Percentiles rank a stretch among this genome's conserved stretches.
Conservation (phyloP, 1,140 invertebrate genomes). For the Chironomus striatipennis region DNA sequence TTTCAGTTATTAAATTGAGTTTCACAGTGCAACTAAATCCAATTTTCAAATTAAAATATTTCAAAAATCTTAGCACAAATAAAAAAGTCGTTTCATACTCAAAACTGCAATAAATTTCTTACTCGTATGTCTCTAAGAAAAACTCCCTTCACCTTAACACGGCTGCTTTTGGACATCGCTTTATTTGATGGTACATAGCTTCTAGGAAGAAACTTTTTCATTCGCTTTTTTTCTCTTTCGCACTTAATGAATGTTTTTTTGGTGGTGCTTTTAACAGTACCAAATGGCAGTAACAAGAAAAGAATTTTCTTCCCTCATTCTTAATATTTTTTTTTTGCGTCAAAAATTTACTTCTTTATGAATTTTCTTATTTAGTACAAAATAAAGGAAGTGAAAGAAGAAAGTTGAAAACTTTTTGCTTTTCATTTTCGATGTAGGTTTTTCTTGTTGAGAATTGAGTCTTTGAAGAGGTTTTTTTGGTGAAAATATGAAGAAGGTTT, state of each 20-base stretch:
- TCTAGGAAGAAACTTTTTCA: too few relatives aligned
- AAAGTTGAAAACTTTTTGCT: background rate
- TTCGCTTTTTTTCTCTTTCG: background rate
- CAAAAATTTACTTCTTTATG: background rate
- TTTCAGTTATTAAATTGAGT: too few relatives aligned
- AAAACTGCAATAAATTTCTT: background rate
- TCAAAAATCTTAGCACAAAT: too few relatives aligned
- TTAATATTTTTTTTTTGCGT: background rate
- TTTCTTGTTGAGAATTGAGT: background rate
- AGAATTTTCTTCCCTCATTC: background rate
- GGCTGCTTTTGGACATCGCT: too few relatives aligned
- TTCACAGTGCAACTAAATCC: too few relatives aligned
- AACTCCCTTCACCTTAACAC: too few relatives aligned
- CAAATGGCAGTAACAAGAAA: background rate
- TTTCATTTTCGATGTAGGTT: background rate
- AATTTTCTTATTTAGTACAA: background rate
- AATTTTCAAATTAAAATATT: too few relatives aligned
- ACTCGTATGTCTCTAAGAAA: too few relatives aligned
- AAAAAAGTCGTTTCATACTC: background rate
- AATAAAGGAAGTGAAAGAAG: background rate
- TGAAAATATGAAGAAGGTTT: too few relatives aligned
- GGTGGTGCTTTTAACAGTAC: background rate
- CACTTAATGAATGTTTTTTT: conserved; percentile 9
- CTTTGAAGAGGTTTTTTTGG: too few relatives aligned
- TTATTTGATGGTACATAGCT: too few relatives aligned